Conservation (phyloP, 2,797 vertebrate species). For the Argyrosomus regius region DNA sequence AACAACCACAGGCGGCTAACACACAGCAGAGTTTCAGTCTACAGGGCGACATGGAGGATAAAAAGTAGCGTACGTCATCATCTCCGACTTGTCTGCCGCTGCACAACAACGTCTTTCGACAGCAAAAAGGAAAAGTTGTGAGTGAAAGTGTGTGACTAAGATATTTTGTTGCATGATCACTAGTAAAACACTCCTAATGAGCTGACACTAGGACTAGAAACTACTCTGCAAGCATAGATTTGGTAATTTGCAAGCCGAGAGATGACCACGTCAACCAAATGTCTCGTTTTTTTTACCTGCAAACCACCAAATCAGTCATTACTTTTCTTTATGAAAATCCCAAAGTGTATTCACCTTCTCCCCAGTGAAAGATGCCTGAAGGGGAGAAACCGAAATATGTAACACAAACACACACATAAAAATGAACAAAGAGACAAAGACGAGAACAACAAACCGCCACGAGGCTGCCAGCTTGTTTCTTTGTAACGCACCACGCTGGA, state of each 20-base stretch:
- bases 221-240: slow-evolving; percentile 24
- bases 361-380: slow-evolving; percentile 72
- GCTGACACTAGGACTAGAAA: neutral
- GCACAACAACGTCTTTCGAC: slow-evolving; percentile 81
- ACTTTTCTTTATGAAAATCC: neutral
- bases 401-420: slow-evolving; percentile 39
- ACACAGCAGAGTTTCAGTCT: slow-evolving; percentile 18
- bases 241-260: slow-evolving; percentile 23
- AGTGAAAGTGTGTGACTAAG: neutral
- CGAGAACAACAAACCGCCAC: neutral
- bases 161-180: slow-evolving; percentile 9
- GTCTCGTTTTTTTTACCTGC: neutral
- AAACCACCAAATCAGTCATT: slow-evolving; percentile 32
- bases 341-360: slow-evolving; percentile 76
- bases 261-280: neutral
- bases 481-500: too few relatives aligned
- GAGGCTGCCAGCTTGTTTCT: neutral
- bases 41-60: slow-evolving; percentile 9
- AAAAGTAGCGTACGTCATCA: slow-evolving; percentile 57
- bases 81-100: slow-evolving; percentile 82
- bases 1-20: slow-evolving; percentile 23
- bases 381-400: slow-evolving; percentile 55
- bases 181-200: neutral
- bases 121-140: slow-evolving; percentile 26
- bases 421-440: slow-evolving; percentile 41